Base-by-base conservation (phyloP, 2,888 invertebrate species). In the Galerucella calmariensis region DNA sequence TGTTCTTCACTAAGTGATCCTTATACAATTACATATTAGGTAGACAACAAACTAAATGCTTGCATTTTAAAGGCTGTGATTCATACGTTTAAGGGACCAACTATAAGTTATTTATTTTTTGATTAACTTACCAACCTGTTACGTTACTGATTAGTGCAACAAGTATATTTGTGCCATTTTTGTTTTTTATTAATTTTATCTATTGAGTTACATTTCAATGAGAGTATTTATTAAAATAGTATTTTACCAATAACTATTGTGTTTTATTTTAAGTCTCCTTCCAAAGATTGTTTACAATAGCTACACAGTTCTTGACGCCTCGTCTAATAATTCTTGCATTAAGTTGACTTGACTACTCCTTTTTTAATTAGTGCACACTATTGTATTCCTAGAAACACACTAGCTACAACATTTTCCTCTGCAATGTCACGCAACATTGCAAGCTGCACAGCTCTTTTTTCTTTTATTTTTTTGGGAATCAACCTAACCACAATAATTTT, bases 61-160 rank as follows among this genome's bases (percentile, higher is more conserved):
- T 86, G 86, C 86, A 86, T 86, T 86, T 86, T 84, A 78, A 78
- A 77, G 87, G 87, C 87, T 87, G 87, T 87, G 87, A 87, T 85
- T 85, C 83, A 81, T 85, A 84, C 81, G 48, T 83, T 81, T 85
- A 85, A 85, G 87, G 87, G 87, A 87, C 87, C 87, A 87, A 85
- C 77, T n/a, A n/a, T 78, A 73, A 69, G 68, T 70, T 61, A 73
- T 75, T 72, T 74, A 74, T 69, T 74, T 75, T 70, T 75, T 72
- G 41, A 69, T 66, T 67, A 66, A 74, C 69, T 74, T 76, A 59
- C 67, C 68, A 69, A 68, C 63, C 63, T 73, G 69, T 73, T 73
- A 69, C 58, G 63, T 63, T 69, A 69, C 62, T 69, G 72, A 73
- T 69, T 69, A 73, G 69, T 67, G 74, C 76, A 69, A 74, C 76